These are phyloP conservation scores for Lasaia peninsularis DNA, from an alignment of 1,140 invertebrate species.

Conservation along the genomic window DNA sequence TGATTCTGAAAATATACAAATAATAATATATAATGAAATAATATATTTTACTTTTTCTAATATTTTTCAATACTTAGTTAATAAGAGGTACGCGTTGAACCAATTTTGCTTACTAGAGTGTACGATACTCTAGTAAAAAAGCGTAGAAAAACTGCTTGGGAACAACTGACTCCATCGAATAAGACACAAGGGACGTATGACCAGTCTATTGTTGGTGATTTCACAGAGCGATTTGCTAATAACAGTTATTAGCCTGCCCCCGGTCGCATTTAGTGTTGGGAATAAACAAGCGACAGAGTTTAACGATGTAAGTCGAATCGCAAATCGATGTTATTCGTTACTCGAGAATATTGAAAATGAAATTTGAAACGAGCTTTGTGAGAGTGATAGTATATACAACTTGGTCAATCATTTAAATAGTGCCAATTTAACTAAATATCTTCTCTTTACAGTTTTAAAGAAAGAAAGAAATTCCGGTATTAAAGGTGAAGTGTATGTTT, in stretches of 20 bases:
- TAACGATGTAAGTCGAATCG: slow-evolving; percentile 12
- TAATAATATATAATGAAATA: too few relatives aligned
- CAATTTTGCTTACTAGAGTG: too few relatives aligned
- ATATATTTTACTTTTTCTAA: too few relatives aligned
- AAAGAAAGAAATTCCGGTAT: too few relatives aligned
- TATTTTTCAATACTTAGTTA: too few relatives aligned
- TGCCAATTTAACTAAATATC: background rate
- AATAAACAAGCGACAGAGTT: slow-evolving; percentile 10
- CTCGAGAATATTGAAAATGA: slow-evolving; percentile 12
- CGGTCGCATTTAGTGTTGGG: slow-evolving; percentile 37
- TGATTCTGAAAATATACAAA: too few relatives aligned
- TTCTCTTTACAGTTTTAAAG: background rate
- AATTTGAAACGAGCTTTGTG: background rate
- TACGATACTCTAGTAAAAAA: too few relatives aligned
- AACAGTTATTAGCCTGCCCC: slow-evolving; percentile 60
- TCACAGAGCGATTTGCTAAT: slow-evolving; percentile 67
- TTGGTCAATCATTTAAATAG: background rate
- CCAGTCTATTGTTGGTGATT: slow-evolving; percentile 65
- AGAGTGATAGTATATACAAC: slow-evolving; percentile 3
- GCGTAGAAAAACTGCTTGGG: too few relatives aligned
- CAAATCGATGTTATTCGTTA: slow-evolving; percentile 11
- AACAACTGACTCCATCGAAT: slow-evolving; percentile 43
- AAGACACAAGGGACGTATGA: slow-evolving; percentile 51
- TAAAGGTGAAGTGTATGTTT: too few relatives aligned
- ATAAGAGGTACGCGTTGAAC: too few relatives aligned